These are phyloP conservation scores for Drosophila anomelani DNA, from an alignment of 2,888 invertebrate genomes.

Conservation along the genomic window DNA sequence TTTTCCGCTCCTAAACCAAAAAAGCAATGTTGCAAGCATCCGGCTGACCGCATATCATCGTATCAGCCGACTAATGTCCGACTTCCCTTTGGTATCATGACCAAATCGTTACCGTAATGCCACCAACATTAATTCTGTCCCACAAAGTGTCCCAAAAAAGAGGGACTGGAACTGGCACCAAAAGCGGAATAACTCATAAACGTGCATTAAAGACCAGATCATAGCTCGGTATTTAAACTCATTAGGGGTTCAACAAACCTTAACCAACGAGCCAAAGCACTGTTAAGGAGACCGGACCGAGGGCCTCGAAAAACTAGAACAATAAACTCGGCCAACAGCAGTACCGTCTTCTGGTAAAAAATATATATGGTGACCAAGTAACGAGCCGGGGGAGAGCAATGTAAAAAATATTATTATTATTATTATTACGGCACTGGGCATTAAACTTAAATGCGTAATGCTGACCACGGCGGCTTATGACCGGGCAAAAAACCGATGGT, in stretches of 20 bases:
- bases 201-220: constrained; percentile 65
- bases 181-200: constrained; percentile 29
- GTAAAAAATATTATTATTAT: constrained; percentile 54
- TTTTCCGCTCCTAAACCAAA: constrained; percentile 8
- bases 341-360: constrained; percentile 11
- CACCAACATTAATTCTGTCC: constrained; percentile 47
- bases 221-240: constrained; percentile 65
- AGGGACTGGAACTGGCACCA: not conserved
- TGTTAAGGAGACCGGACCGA: constrained; percentile 47
- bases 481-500: constrained; percentile 17
- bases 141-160: constrained; percentile 48
- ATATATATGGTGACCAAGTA: constrained; percentile 11
- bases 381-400: constrained; percentile 23
- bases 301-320: constrained; percentile 60
- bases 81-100: constrained; percentile 43
- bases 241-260: constrained; percentile 75
- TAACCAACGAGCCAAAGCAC: constrained; percentile 60
- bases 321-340: constrained; percentile 69
- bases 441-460: constrained; percentile 50
- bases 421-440: constrained; percentile 70
- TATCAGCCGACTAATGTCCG: constrained; percentile 39
- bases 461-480: constrained; percentile 31
- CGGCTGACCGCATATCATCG: constrained; percentile 23
- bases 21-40: constrained; percentile 22
- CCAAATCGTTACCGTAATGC: constrained; percentile 45